These are phyloP conservation scores for Rallus crepitans DNA, from an alignment of 2,797 vertebrate species.

Conservation along the genomic window DNA sequence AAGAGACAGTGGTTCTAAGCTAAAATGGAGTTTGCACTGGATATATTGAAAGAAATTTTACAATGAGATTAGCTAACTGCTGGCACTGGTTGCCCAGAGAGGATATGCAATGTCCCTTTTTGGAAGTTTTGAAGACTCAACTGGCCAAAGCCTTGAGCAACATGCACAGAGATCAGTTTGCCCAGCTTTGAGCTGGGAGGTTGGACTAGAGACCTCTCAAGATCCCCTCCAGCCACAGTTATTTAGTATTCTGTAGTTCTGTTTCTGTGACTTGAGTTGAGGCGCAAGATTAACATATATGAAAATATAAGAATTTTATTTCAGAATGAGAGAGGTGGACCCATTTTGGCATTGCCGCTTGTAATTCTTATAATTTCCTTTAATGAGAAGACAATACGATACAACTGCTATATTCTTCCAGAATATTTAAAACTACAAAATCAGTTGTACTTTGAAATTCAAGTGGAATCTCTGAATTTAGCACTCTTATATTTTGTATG, in stretches of 20 bases:
- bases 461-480: background rate
- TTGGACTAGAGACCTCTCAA: background rate
- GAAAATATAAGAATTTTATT: slow-evolving; percentile 10
- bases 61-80: background rate
- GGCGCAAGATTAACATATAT: slow-evolving; percentile 22
- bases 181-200: background rate
- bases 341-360: background rate
- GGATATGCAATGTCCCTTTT: background rate
- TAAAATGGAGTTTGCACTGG: background rate
- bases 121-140: background rate
- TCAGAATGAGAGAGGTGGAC: background rate
- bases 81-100: background rate
- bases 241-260: background rate
- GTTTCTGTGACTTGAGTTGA: background rate
- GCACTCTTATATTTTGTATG: background rate
- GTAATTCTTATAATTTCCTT: slow-evolving; percentile 4
- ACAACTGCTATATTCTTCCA: background rate
- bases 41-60: background rate
- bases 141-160: background rate
- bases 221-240: background rate
- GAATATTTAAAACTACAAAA: background rate
- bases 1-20: background rate
- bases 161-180: background rate
- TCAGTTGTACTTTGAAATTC: background rate
- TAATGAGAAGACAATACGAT: background rate